Conservation (phyloP, 2,888 invertebrate species). For the Charanyca ferruginea region DNA sequence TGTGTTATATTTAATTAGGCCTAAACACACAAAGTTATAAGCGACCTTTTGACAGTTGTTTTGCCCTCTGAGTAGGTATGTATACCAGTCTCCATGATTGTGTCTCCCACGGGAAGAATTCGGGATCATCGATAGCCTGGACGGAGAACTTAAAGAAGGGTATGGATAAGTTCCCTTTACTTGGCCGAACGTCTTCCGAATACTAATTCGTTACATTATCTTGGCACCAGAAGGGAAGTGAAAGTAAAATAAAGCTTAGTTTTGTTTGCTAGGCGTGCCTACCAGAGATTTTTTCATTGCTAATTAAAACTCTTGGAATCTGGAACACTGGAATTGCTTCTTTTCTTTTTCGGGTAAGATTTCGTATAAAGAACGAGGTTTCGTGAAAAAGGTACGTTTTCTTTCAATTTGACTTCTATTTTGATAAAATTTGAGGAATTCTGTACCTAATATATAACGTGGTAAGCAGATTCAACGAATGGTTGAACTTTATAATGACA, state of each 20-base stretch:
- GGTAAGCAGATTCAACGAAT: no score
- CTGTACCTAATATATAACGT: no score
- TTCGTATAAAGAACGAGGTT: constrained; percentile 33
- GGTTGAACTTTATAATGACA: neutral
- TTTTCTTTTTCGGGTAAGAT: constrained; percentile 39
- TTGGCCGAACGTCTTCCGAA: constrained; percentile 67
- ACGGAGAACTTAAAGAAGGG: constrained; percentile 65
- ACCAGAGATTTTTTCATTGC: constrained; percentile 71
- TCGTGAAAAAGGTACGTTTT: constrained; percentile 18
- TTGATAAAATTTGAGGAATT: neutral
- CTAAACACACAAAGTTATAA: constrained; percentile 26
- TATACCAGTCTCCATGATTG: neutral
- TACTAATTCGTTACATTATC: constrained; percentile 75
- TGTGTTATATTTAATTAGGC: constrained; percentile 27
- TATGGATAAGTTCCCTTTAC: constrained; percentile 69
- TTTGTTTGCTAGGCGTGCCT: constrained; percentile 66
- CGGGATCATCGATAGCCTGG: constrained; percentile 60
- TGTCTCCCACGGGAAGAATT: constrained; percentile 51
- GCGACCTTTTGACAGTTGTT: constrained; percentile 13
- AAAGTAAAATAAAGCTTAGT: constrained; percentile 70
- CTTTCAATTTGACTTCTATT: constrained; percentile 32
- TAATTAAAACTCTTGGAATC: constrained; percentile 74
- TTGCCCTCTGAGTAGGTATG: constrained; percentile 26
- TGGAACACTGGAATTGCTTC: constrained; percentile 65
- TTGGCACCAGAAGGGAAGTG: constrained; percentile 60